phyloP scores from a whole-genome alignment of 2,888 invertebrate genomes.

The Tortrix viridana region DNA sequence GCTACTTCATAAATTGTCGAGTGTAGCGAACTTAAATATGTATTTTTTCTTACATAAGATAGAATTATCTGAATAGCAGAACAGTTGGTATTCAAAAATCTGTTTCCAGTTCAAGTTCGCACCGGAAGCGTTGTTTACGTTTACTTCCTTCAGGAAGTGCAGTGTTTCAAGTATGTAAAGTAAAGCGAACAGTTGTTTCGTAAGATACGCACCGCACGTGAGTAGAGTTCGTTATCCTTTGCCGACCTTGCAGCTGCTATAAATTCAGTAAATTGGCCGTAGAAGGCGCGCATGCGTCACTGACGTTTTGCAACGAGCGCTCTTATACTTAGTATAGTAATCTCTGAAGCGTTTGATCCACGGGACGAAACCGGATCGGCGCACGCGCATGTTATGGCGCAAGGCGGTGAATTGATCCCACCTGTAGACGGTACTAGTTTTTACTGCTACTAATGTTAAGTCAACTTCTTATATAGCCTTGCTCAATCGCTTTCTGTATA shows the following conservation, averaged over 20 bases:
- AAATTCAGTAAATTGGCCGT: slow-evolving; percentile 77
- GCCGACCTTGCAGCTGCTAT: slow-evolving; percentile 79
- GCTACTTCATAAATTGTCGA: too few relatives aligned
- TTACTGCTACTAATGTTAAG: slow-evolving; percentile 57
- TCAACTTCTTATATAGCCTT: slow-evolving; percentile 33
- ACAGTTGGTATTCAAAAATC: neutral
- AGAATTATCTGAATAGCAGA: too few relatives aligned
- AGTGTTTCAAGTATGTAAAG: slow-evolving; percentile 46
- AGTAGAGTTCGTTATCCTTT: slow-evolving; percentile 75
- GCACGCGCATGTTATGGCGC: slow-evolving; percentile 53
- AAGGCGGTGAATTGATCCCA: slow-evolving; percentile 62
- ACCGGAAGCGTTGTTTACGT: slow-evolving; percentile 8
- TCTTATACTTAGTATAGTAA: slow-evolving; percentile 27
- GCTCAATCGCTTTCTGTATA: slow-evolving; percentile 26
- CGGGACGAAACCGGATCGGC: slow-evolving; percentile 63
- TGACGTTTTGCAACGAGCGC: slow-evolving; percentile 59
- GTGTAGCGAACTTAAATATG: too few relatives aligned
- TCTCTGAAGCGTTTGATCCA: slow-evolving; percentile 49
- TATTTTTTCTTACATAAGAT: too few relatives aligned
- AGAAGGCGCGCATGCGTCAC: slow-evolving; percentile 72
- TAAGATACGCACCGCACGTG: slow-evolving; percentile 51
- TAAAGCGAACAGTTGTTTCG: slow-evolving; percentile 61
- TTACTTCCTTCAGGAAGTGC: slow-evolving; percentile 25
- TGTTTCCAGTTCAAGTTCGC: slow-evolving; percentile 7
- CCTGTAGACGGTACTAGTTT: slow-evolving; percentile 71